Base-by-base conservation (phyloP, 1,140 invertebrate genomes). In the Branchinecta lynchi region DNA sequence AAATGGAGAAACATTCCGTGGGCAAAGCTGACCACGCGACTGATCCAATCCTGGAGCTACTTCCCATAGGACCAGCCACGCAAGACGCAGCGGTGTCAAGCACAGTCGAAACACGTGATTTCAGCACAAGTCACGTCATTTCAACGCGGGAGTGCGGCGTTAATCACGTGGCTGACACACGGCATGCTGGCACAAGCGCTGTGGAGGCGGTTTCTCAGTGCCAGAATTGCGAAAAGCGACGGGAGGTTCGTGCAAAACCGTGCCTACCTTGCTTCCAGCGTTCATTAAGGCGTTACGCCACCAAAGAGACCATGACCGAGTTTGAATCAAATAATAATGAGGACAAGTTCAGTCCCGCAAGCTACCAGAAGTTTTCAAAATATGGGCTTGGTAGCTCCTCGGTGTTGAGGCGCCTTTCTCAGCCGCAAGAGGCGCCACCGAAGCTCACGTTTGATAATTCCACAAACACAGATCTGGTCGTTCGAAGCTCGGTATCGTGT, bases 41-140 rank as follows among this genome's bases (percentile, higher is more conserved):
- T 32, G 32, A 32, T 32, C 51, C 51, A 3, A 60, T 60, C 17
- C 12, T 60, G 51, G 51, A 60, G 51, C 51, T 71, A 43, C 67
- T 73, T 74, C 20, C 73, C 72, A 43, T n/a, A 60, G 72, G 73
- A 68, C 72, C 72, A 21, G 74, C 72, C 70, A 77, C 72, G 71
- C 76, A 82, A 72, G 88, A 89, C 78, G 85, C 86, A 21, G 85
- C 84, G 32, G 84, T 86, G 0, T 85, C 84, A 73, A 88, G 86
- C 73, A 80, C 80, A 44, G 81, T 85, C 43, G 74, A 86, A 60
- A 89, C 85, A 0, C 76, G 87, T 73, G 85, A 86, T 75, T 79
- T 86, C 69, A 85, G 85, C 6, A 80, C 86, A 66, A 81, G 81
- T 45, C 80, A 83, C 73, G 80, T 81, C 70, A 79, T 79, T 43